phyloP scores from a whole-genome alignment of 2,113 vertebrate genomes.

The Coptodon bakossiorum region DNA sequence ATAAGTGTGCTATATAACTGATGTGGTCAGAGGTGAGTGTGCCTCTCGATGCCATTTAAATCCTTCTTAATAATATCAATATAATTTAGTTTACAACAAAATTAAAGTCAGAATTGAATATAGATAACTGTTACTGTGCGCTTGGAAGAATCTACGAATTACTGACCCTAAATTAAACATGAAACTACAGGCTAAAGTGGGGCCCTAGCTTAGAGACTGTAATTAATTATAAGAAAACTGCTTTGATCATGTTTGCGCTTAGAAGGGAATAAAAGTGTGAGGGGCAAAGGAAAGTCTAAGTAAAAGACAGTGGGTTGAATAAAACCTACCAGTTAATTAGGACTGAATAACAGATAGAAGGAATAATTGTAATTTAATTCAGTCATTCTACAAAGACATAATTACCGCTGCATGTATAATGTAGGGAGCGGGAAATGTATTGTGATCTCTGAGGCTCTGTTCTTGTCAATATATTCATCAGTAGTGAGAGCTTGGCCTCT shows the following conservation, averaged over 20 bases:
- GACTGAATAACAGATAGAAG: constrained; percentile 16
- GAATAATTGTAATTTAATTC: constrained; percentile 55
- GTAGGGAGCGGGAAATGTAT: constrained; percentile 20
- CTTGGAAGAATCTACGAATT: not conserved
- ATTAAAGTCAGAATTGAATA: not conserved
- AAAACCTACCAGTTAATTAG: constrained; percentile 43
- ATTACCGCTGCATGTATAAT: constrained; percentile 45
- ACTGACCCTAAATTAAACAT: constrained; percentile 33
- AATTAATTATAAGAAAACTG: constrained; percentile 31
- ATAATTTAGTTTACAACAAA: not conserved
- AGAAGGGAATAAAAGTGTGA: constrained; percentile 31
- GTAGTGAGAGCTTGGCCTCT: constrained; percentile 27
- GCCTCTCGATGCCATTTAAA: not conserved
- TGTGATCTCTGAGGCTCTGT: constrained; percentile 36
- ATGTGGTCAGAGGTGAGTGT: not conserved
- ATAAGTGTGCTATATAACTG: not conserved
- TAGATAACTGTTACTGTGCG: not conserved
- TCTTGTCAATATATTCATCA: constrained; percentile 47
- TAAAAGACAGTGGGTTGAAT: constrained; percentile 29
- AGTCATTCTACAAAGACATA: constrained; percentile 48
- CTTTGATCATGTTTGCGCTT: constrained; percentile 56
- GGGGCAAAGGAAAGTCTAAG: constrained; percentile 7
- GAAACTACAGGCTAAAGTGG: not conserved
- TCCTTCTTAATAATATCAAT: not conserved
- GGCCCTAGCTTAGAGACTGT: constrained; percentile 1